phyloP scores from a whole-genome alignment of 2,797 vertebrate genomes.

The Pseudochirops cupreus region DNA sequence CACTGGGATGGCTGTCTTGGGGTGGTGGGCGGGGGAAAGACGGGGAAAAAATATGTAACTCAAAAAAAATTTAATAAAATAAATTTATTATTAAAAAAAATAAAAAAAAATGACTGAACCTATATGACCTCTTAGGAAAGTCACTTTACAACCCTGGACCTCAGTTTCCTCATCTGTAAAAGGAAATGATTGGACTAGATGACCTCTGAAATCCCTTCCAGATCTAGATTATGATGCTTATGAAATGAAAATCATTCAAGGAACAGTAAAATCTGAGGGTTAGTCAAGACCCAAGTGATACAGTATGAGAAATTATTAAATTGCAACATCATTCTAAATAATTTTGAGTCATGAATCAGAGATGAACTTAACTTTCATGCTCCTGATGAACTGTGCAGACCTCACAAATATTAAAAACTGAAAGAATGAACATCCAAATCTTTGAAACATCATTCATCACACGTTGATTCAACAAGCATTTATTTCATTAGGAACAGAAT shows the following conservation, averaged over 20 bases:
- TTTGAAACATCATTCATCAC: conserved; percentile 25
- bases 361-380: conserved; percentile 7
- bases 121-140: background rate
- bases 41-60: too few relatives aligned
- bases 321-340: conserved; percentile 73
- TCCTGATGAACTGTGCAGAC: background rate
- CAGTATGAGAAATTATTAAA: conserved; percentile 77
- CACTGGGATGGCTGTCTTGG: too few relatives aligned
- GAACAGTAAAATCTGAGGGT: conserved; percentile 71
- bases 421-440: conserved; percentile 25
- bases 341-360: conserved; percentile 26
- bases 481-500: conserved; percentile 58
- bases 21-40: too few relatives aligned
- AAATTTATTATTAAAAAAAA: too few relatives aligned
- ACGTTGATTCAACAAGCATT: background rate
- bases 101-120: background rate
- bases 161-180: background rate
- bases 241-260: conserved; percentile 65
- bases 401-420: conserved; percentile 22
- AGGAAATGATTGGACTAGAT: background rate
- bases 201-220: background rate
- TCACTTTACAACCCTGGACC: background rate
- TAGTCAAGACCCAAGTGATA: conserved; percentile 69
- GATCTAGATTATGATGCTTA: conserved; percentile 67
- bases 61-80: too few relatives aligned